Conservation (phyloP, 1,140 invertebrate genomes). For the Capitella teleta region DNA sequence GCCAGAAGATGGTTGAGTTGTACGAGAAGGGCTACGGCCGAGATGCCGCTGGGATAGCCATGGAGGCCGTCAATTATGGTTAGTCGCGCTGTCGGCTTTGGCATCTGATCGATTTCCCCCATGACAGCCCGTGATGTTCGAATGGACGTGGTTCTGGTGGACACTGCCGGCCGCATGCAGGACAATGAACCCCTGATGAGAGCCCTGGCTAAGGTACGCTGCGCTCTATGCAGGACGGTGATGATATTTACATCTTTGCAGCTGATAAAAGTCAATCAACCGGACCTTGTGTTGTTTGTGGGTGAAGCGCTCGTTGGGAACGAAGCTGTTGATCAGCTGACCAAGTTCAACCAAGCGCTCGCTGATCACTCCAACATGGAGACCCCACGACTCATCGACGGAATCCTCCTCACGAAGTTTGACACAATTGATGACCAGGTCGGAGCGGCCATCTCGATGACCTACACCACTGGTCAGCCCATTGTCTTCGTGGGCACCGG, state of each 20-base stretch:
- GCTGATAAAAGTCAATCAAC: conserved; percentile 65
- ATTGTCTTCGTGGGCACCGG: conserved; percentile 99
- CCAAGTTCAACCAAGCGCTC: conserved; percentile 96
- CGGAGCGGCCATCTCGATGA: conserved; percentile 99
- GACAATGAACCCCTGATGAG: conserved; percentile 98
- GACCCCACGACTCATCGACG: conserved; percentile 63
- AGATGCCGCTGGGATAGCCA: conserved; percentile 94
- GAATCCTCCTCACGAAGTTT: conserved; percentile 96
- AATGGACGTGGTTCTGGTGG: conserved; percentile 86
- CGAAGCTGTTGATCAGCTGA: conserved; percentile 96
- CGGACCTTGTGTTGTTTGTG: conserved; percentile 95
- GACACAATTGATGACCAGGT: conserved; percentile 98
- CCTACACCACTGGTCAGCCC: conserved; percentile 98
- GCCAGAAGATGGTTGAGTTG: conserved; percentile 72
- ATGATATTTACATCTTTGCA: neutral
- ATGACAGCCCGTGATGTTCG: conserved; percentile 54
- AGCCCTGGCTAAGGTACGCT: conserved; percentile 72
- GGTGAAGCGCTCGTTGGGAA: conserved; percentile 99
- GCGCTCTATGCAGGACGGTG: too few species aligned
- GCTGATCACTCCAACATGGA: conserved; percentile 55
- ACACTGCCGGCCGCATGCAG: conserved; percentile 98
- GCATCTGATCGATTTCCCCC: conserved; percentile 1
- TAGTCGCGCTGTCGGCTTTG: conserved; percentile 1
- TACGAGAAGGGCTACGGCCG: conserved; percentile 98
- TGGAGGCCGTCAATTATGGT: conserved; percentile 83